Evolutionary conservation across 2,797 vertebrate species (phyloP), one percentile per base, ranked within the genome.

Genomic region (Channa striata): DNA sequence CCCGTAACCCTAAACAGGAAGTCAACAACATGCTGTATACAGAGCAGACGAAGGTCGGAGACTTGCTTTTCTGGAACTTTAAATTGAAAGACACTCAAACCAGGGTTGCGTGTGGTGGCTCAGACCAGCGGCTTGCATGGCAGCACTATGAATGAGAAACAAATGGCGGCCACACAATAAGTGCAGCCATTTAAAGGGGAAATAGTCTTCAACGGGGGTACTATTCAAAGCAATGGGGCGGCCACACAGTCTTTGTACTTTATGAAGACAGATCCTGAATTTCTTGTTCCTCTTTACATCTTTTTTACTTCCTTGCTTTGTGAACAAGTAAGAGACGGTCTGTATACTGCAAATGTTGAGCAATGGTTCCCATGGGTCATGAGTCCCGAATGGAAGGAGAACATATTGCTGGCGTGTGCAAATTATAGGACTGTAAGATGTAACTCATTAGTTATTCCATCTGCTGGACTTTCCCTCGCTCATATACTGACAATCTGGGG

Each of bases 381-480:
- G 19, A 36, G 37, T 52, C 47, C 2, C 11, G 2, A 3, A 8
- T 17, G 39, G 37, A 36, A 16, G 4, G 6, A 16, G 11, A 42
- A 57, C 13, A 21, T 3, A 17, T n/a, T 16, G 61, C 34, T 40
- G 42, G 43, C 9, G 43, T 39, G 39, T 46, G n/a, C 21, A 54
- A 21, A 49, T 19, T n/a, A 2, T 25, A 66, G 14, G 5, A 20
- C 37, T n/a, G 8, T 12, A 6, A 59, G 36, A 56, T 58, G 8
- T 44, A 57, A 70, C 62, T 59, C 11, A 68, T 71, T 59, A 64
- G 58, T 59, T 65, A 59, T 50, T 74, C 36, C n/a, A 46, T 74
- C 10, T n/a, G 6, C 43, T 57, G 17, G 2, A 13, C 19, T 17
- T 49, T 37, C 16, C 37, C 42, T 78, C 2, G 34, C 20, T 46